phyloP scores from a whole-genome alignment of 30 jellyfish, hydroid and myxozoan genomes.

The Aurelia aurita complex sp. Pacific region DNA sequence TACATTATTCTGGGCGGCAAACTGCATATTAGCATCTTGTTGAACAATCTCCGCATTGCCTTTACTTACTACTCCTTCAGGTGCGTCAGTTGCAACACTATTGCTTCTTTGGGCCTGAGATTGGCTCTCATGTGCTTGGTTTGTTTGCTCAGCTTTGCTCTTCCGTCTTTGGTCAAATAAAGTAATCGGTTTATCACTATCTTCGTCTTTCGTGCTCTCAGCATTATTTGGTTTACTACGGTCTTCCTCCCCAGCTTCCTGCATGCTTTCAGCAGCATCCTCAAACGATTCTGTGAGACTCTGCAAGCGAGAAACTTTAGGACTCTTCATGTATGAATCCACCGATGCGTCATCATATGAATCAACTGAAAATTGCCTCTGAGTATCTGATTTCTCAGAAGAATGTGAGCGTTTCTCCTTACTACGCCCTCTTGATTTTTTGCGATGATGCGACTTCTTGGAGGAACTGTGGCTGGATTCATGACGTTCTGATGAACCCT shows the following conservation, averaged over 20 bases:
- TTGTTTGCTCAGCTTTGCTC: neutral
- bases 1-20: constrained; percentile 3
- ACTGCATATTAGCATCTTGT: neutral
- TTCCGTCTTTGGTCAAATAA: constrained; percentile 34
- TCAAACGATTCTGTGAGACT: constrained; percentile 19
- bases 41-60: neutral
- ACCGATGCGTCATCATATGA: constrained; percentile 25
- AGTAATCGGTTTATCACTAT: constrained; percentile 14
- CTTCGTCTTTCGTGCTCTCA: constrained; percentile 6
- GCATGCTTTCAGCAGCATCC: constrained; percentile 14
- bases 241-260: neutral
- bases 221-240: neutral
- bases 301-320: constrained; percentile 38
- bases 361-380: constrained; percentile 27
- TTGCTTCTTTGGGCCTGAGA: neutral
- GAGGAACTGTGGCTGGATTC: constrained; percentile 42
- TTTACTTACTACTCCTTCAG: neutral
- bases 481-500: constrained; percentile 20
- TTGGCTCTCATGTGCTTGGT: neutral
- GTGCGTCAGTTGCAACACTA: neutral
- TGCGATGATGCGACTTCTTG: constrained; percentile 43
- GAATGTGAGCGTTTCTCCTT: constrained; percentile 39
- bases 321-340: constrained; percentile 37
- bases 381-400: constrained; percentile 5
- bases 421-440: constrained; percentile 45